Evolutionary conservation across 2,888 invertebrate species (phyloP).

Genomic region (Mellilla xanthometata): DNA sequence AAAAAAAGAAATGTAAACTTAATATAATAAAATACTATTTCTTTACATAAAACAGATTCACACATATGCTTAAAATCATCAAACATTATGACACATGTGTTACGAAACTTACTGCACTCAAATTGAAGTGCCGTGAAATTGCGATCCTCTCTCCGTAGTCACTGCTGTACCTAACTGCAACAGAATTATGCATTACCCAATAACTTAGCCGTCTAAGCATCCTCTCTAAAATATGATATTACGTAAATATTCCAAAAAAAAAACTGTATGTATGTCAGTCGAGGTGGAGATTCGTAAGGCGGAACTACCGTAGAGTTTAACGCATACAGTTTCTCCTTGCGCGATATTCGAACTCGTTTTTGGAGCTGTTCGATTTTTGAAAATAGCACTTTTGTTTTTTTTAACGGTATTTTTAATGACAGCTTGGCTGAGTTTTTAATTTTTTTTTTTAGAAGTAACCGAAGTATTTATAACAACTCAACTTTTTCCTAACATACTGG

Average conservation of each 20-base stretch:
- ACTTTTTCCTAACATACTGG: no score
- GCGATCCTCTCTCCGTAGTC: conserved; percentile 16
- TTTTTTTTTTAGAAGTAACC: no score
- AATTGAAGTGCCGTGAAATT: conserved; percentile 19
- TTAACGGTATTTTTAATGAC: no score
- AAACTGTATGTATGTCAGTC: conserved; percentile 38
- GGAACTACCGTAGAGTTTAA: conserved; percentile 30
- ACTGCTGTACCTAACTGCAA: conserved; percentile 21
- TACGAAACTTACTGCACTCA: conserved; percentile 11
- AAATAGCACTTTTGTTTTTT: background rate
- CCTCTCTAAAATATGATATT: conserved; percentile 37
- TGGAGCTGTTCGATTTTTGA: conserved; percentile 2
- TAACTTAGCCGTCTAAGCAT: conserved; percentile 29
- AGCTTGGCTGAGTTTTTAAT: no score
- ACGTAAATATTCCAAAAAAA: conserved; percentile 42
- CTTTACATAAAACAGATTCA: no score
- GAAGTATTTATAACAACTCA: no score
- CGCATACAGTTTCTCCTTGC: conserved; percentile 15
- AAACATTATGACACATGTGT: background rate
- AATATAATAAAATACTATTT: no score
- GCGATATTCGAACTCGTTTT: conserved; percentile 7
- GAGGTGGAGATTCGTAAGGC: conserved; percentile 45
- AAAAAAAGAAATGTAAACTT: no score
- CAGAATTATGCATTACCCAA: conserved; percentile 39
- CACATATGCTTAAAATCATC: no score